Conservation (phyloP, 1,140 invertebrate species). For the Streblospio benedicti region DNA sequence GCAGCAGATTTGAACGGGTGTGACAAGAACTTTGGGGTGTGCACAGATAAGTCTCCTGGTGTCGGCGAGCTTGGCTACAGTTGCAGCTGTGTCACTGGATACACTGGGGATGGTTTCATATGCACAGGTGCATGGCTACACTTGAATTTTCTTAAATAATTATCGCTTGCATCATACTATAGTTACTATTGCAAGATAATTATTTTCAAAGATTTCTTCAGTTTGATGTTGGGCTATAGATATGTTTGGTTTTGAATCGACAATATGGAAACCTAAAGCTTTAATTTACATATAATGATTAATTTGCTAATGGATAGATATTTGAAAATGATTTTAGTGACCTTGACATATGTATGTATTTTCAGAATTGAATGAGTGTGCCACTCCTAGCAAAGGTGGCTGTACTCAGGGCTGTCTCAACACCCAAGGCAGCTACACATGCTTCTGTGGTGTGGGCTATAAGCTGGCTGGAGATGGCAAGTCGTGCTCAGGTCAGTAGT, state of each 20-base stretch:
- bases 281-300: no score
- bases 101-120: constrained; percentile 4
- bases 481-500: background rate
- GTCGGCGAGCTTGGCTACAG: background rate
- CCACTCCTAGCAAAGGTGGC: background rate
- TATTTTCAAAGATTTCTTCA: no score
- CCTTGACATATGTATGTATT: background rate
- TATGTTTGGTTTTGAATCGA: no score
- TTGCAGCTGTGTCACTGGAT: background rate
- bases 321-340: no score
- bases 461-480: background rate
- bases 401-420: background rate
- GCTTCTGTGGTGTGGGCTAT: background rate
- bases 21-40: background rate
- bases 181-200: no score
- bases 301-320: no score
- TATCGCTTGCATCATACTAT: no score
- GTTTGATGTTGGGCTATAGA: no score
- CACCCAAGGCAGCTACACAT: background rate
- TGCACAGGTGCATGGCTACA: background rate
- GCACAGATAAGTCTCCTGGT: background rate
- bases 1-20: background rate
- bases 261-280: no score
- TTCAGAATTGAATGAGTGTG: constrained; percentile 4
- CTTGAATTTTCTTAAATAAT: no score